Evolutionary conservation across 2,888 invertebrate genomes (phyloP).

Genomic region (Steromphala cineraria): DNA sequence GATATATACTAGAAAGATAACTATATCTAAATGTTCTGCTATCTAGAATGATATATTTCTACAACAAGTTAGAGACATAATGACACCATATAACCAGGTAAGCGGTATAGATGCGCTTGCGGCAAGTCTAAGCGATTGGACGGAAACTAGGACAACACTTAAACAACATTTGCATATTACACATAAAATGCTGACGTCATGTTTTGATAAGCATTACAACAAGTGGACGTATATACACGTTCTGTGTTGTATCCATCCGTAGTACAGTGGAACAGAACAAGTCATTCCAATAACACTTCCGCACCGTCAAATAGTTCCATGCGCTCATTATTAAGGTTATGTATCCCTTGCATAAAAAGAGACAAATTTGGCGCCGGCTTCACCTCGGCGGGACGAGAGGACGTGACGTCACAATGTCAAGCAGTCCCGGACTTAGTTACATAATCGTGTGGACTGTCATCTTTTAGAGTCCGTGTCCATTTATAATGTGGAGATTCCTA

Average conservation of each 20-base stretch:
- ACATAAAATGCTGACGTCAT: conserved; percentile 25
- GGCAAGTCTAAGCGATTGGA: conserved; percentile 30
- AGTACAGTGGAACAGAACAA: conserved; percentile 11
- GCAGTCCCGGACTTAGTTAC: background rate
- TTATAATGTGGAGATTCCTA: conserved; percentile 17
- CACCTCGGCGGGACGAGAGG: background rate
- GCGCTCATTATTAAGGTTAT: background rate
- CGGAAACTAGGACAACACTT: conserved; percentile 24
- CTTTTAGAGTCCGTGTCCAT: conserved; percentile 21
- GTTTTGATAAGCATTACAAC: conserved; percentile 22
- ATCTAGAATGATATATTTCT: conserved; percentile 7
- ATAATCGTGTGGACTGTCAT: background rate
- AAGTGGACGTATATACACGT: conserved; percentile 24
- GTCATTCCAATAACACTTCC: conserved; percentile 15
- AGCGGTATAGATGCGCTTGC: conserved; percentile 5
- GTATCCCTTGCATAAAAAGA: conserved; percentile 12
- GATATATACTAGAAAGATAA: background rate
- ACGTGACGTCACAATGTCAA: conserved; percentile 9
- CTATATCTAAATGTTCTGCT: conserved; percentile 3
- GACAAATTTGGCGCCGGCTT: background rate
- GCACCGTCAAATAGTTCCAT: conserved; percentile 16
- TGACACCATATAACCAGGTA: conserved; percentile 9
- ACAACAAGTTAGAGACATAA: conserved; percentile 13
- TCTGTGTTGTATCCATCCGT: conserved; percentile 10
- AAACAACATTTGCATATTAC: conserved; percentile 15